A percentile compares a stretch with the other conserved stretches of the same genome.
Conservation (phyloP, 2,113 vertebrate species). For the Egretta garzetta region DNA sequence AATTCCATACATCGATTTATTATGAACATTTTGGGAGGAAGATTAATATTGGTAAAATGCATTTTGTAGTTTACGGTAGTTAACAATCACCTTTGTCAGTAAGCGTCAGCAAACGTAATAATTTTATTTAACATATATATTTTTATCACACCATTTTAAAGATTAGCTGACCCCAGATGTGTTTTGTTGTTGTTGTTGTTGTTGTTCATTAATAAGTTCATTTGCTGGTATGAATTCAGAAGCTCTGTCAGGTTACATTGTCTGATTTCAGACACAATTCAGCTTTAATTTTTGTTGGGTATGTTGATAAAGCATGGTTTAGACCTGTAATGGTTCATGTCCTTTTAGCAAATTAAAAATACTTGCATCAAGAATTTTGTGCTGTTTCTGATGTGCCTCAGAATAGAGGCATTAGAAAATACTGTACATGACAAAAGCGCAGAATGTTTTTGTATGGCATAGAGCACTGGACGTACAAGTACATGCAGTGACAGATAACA, state of each 20-base stretch:
- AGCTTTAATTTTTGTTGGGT: background rate
- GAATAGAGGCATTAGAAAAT: background rate
- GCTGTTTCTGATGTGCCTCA: background rate
- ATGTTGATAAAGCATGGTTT: background rate
- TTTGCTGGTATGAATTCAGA: background rate
- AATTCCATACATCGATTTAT: background rate
- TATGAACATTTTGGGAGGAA: slow-evolving; percentile 41
- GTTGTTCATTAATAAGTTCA: background rate
- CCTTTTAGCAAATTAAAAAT: background rate
- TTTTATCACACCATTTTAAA: background rate
- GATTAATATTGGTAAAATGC: background rate
- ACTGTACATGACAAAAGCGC: background rate
- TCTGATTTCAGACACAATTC: background rate
- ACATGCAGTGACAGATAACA: background rate
- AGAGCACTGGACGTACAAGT: background rate
- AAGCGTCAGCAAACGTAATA: background rate
- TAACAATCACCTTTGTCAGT: background rate
- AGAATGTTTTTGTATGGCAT: background rate
- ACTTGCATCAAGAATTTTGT: background rate
- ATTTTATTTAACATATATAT: background rate
- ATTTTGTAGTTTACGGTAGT: slow-evolving; percentile 30
- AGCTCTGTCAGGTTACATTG: background rate
- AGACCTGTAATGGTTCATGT: background rate
- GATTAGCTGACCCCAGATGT: background rate
- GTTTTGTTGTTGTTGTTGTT: background rate